These are phyloP conservation scores for Scopus umbretta DNA, from an alignment of 2,113 vertebrate species.

Conservation along the genomic window DNA sequence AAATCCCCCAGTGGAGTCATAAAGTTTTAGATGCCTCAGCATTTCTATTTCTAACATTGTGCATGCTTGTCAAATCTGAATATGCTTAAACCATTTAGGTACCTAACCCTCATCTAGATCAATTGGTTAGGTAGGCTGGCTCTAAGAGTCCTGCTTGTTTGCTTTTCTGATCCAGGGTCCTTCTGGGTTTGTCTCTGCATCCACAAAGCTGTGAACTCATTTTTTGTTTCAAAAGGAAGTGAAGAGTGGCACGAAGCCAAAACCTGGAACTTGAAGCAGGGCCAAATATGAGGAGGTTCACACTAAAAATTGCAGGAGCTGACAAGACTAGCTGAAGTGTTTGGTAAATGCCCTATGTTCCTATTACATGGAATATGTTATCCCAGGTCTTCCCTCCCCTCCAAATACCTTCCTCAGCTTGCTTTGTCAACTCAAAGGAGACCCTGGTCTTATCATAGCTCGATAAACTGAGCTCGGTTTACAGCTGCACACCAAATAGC, in stretches of 20 bases:
- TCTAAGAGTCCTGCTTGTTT: neutral
- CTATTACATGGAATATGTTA: neutral
- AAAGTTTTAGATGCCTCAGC: constrained; percentile 27
- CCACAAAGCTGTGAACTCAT: neutral
- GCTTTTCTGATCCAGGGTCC: neutral
- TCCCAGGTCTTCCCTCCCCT: neutral
- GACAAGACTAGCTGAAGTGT: neutral
- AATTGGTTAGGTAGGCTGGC: neutral
- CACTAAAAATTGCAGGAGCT: neutral
- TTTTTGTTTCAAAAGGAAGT: neutral
- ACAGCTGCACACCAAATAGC: neutral
- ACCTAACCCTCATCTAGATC: neutral
- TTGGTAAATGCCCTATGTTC: neutral
- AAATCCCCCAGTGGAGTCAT: constrained; percentile 9
- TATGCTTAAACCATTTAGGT: neutral
- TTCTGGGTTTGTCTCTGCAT: neutral
- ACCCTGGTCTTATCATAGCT: neutral
- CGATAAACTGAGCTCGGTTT: neutral
- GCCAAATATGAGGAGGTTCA: neutral
- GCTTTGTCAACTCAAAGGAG: neutral
- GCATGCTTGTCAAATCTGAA: neutral
- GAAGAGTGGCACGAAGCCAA: neutral
- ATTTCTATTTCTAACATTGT: neutral
- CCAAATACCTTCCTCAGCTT: neutral
- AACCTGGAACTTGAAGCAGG: neutral